phyloP scores from a whole-genome alignment of 2,888 invertebrate species.

The Coecobrya sp. region DNA sequence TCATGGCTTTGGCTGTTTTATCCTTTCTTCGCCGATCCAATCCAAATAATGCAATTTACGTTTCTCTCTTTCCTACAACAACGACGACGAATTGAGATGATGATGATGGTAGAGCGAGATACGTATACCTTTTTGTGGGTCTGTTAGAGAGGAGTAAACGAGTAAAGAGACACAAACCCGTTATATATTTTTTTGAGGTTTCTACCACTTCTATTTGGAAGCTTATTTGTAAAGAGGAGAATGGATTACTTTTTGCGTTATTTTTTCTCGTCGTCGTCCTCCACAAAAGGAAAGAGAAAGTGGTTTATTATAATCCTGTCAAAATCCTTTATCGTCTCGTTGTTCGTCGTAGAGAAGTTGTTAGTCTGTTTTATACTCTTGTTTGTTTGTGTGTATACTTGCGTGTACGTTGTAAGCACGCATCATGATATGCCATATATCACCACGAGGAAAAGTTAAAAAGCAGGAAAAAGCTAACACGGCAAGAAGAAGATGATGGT shows the following conservation, averaged over 20 bases:
- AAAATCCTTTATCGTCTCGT: conserved; percentile 72
- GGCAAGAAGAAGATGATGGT: conserved; percentile 15
- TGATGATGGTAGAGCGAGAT: not conserved
- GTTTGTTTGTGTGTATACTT: not conserved
- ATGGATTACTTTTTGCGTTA: conserved; percentile 34
- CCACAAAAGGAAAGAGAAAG: not conserved
- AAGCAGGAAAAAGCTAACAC: not conserved
- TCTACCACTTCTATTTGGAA: not conserved
- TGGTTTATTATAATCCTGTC: conserved; percentile 76
- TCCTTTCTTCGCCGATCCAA: conserved; percentile 21
- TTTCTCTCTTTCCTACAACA: not conserved
- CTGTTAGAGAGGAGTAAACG: not conserved
- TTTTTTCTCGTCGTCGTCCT: not conserved
- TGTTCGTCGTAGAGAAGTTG: not conserved
- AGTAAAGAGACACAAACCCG: not conserved
- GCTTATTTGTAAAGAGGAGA: conserved; percentile 1
- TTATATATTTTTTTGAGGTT: not conserved
- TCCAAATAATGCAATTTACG: conserved; percentile 44
- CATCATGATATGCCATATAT: conserved; percentile 21
- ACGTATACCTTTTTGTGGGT: conserved; percentile 11
- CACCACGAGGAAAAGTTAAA: conserved; percentile 6
- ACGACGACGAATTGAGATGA: not conserved
- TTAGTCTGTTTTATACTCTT: not conserved
- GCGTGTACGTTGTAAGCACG: conserved; percentile 4
- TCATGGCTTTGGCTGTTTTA: not conserved